phyloP scores from a whole-genome alignment of 2,113 vertebrate species.

The Phainopepla nitens region DNA sequence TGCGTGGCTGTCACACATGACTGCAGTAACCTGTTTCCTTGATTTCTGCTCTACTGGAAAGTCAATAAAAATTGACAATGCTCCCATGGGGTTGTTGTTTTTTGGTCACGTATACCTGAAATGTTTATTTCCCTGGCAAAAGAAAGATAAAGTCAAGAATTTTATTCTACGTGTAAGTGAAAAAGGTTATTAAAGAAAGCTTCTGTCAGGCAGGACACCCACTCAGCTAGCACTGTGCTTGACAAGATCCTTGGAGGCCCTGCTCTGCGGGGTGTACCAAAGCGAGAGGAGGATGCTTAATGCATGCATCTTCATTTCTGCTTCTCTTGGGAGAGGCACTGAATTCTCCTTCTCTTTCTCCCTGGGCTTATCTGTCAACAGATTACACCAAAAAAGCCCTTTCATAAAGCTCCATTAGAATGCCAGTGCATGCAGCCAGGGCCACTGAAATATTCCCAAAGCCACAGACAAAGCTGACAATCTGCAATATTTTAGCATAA shows the following conservation, averaged over 20 bases:
- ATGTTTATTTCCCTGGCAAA: background rate
- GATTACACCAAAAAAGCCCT: background rate
- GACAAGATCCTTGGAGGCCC: background rate
- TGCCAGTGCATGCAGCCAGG: background rate
- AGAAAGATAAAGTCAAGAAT: background rate
- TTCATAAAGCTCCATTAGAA: slow-evolving; percentile 38
- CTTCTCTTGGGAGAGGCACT: background rate
- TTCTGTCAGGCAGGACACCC: background rate
- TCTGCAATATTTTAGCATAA: slow-evolving; percentile 14
- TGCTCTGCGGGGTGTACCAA: background rate
- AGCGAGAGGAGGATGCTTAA: background rate
- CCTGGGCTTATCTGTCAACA: background rate
- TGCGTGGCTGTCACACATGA: background rate
- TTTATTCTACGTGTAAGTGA: background rate
- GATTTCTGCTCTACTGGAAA: background rate
- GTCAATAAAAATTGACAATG: background rate
- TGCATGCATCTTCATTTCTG: background rate
- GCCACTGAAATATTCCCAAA: slow-evolving; percentile 37
- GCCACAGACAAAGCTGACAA: slow-evolving; percentile 26
- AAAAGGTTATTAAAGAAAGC: background rate
- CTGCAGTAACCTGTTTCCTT: background rate
- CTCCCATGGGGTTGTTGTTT: background rate
- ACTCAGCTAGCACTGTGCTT: background rate
- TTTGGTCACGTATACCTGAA: background rate
- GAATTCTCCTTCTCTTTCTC: background rate